These are phyloP conservation scores for Apostichopus californicus DNA, from an alignment of 35 echinoderm and acorn worm species.

Conservation along the genomic window DNA sequence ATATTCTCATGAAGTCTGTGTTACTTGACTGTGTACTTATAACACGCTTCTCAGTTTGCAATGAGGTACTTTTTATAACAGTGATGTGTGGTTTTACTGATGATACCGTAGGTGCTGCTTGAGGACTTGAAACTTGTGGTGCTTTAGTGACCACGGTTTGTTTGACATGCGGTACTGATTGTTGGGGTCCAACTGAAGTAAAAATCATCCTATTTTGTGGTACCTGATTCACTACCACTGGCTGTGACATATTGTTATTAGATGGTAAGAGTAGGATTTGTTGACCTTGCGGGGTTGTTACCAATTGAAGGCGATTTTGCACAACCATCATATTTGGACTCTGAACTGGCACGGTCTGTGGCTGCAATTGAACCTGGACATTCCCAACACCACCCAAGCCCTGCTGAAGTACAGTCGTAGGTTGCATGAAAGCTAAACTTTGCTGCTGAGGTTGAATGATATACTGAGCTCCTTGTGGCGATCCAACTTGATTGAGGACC, in stretches of 20 bases:
- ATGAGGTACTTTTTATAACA: background rate
- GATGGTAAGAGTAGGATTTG: conserved; percentile 41
- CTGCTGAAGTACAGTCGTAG: conserved; percentile 18
- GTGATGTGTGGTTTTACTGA: background rate
- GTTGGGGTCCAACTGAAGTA: conserved; percentile 16
- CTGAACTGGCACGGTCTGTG: conserved; percentile 39
- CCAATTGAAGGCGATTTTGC: conserved; percentile 32
- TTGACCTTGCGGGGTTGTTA: conserved; percentile 54
- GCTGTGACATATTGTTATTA: conserved; percentile 54
- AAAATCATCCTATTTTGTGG: conserved; percentile 38
- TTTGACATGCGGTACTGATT: background rate
- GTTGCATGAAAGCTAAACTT: conserved; percentile 24
- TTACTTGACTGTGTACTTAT: background rate
- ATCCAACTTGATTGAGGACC: conserved; percentile 18
- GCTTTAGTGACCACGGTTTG: background rate
- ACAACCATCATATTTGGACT: conserved; percentile 38
- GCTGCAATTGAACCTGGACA: conserved; percentile 27
- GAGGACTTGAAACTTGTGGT: background rate
- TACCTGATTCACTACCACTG: conserved; percentile 48
- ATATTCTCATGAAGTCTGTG: background rate
- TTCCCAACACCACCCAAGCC: conserved; percentile 12
- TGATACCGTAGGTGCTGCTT: background rate
- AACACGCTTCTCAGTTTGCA: background rate
- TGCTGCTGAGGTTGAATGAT: conserved; percentile 28
- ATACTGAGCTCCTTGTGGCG: conserved; percentile 22